Conservation (phyloP, 2,888 invertebrate genomes). For the Tenodera sinensis region DNA sequence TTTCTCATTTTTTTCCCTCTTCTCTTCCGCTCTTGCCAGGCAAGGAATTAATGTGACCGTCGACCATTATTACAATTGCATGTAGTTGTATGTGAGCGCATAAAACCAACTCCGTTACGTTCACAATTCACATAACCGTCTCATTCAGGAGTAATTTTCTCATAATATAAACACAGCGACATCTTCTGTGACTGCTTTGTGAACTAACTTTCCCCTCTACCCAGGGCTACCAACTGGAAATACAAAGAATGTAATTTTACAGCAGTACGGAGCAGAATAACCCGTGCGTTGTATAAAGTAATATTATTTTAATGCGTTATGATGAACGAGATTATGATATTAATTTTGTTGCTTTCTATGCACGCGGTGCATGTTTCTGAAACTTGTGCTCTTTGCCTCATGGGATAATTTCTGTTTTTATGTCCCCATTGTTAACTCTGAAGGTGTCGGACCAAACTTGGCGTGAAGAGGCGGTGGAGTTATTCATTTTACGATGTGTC, state of each 20-base stretch:
- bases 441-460: background rate
- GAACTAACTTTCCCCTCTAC: background rate
- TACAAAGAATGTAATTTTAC: slow-evolving; percentile 13
- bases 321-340: background rate
- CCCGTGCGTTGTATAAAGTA: background rate
- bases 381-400: background rate
- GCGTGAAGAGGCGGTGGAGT: background rate
- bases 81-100: background rate
- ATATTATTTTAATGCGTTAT: background rate
- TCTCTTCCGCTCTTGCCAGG: background rate
- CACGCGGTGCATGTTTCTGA: background rate
- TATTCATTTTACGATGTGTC: background rate
- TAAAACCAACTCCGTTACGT: background rate
- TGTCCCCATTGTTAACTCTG: background rate
- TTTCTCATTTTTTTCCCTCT: background rate
- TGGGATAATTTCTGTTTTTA: background rate
- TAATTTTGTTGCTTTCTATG: background rate
- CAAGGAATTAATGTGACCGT: background rate
- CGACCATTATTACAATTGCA: background rate
- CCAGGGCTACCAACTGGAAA: slow-evolving; percentile 2
- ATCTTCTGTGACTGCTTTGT: background rate
- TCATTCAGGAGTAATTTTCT: background rate
- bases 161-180: background rate
- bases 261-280: background rate
- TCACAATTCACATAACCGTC: background rate